A percentile compares a stretch with the other conserved stretches of the same genome.
Evolutionary conservation across 2,113 vertebrate species (phyloP).

Genomic region (Hipposideros armiger): DNA sequence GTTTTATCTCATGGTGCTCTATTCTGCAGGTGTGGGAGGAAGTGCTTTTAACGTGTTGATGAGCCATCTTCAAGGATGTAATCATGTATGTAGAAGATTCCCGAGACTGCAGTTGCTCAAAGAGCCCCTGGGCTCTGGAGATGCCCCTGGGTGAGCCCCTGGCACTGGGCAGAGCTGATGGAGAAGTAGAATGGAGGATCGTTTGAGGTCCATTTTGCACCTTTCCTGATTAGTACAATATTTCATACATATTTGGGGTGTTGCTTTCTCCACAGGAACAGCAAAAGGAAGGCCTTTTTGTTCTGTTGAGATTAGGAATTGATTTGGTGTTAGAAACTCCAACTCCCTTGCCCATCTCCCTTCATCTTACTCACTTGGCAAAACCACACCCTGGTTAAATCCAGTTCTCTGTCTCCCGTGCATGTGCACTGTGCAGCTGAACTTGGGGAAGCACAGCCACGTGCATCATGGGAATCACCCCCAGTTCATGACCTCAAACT

Average conservation of each 20-base stretch:
- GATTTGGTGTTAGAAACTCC: neutral
- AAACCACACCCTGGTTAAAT: neutral
- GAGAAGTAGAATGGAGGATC: neutral
- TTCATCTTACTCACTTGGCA: neutral
- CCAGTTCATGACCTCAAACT: neutral
- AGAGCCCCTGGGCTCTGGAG: neutral
- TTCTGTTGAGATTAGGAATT: neutral
- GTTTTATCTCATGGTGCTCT: neutral
- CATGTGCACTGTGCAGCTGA: too few species aligned
- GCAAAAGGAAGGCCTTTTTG: neutral
- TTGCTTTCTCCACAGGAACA: slow-evolving; percentile 7
- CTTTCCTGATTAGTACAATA: neutral
- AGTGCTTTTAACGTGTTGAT: neutral
- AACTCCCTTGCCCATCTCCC: neutral
- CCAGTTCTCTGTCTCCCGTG: neutral
- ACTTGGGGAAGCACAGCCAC: neutral
- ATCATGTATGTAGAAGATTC: neutral
- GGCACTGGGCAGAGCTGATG: neutral
- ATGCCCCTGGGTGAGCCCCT: neutral
- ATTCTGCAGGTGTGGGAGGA: neutral
- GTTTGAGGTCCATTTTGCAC: neutral
- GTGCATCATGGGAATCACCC: too few species aligned
- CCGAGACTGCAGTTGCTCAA: too few species aligned
- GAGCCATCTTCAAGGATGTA: neutral
- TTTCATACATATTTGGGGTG: neutral